Evolutionary conservation across 2,888 invertebrate species (phyloP).

Genomic region (Pardosa pseudoannulata): DNA sequence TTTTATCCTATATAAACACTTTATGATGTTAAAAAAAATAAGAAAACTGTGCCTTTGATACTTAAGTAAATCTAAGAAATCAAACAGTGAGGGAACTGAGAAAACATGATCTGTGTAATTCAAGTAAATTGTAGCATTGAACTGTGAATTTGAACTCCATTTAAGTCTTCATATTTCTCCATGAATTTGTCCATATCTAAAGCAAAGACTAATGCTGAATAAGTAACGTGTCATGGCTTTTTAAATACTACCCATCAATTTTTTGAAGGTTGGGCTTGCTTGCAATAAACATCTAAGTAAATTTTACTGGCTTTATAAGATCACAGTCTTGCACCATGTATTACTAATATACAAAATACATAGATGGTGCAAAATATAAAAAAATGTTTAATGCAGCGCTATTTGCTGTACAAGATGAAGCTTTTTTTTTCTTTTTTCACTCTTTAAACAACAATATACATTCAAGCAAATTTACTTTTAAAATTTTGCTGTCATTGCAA

Average conservation of each 20-base stretch:
- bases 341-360: constrained; percentile 69
- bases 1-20: too few relatives aligned
- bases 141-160: too few relatives aligned
- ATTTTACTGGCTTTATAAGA: constrained; percentile 68
- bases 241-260: constrained; percentile 1
- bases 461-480: constrained; percentile 34
- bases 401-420: constrained; percentile 37
- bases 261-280: constrained; percentile 46
- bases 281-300: constrained; percentile 45
- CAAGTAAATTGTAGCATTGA: too few relatives aligned
- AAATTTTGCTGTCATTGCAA: neutral
- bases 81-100: too few relatives aligned
- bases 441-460: constrained; percentile 29
- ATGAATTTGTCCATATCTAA: too few relatives aligned
- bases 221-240: neutral
- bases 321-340: constrained; percentile 66
- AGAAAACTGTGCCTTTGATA: too few relatives aligned
- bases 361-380: constrained; percentile 64
- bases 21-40: too few relatives aligned
- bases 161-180: too few relatives aligned
- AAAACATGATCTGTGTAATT: too few relatives aligned
- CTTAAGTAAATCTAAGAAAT: too few relatives aligned
- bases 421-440: constrained; percentile 25
- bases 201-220: too few relatives aligned
- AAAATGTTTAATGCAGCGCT: constrained; percentile 50